Percentiles rank a stretch among this genome's conserved stretches.
Evolutionary conservation across 2,113 vertebrate species (phyloP).

Genomic region (Myotis lucifugus): DNA sequence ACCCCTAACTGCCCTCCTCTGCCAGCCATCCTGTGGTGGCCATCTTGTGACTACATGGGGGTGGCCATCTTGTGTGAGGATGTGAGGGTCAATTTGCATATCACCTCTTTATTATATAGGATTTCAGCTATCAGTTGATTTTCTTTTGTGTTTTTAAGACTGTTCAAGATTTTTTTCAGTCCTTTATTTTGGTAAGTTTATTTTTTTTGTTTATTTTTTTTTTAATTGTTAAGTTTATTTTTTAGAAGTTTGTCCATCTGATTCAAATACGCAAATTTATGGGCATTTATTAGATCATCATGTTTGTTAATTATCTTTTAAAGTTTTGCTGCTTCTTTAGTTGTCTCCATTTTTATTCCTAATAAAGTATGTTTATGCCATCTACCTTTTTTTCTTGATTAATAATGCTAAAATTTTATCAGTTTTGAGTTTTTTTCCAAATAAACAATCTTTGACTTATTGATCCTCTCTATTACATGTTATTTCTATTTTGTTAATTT

Average conservation of each 20-base stretch:
- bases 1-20: no score
- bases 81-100: no score
- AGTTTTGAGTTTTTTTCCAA: not conserved
- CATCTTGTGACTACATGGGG: no score
- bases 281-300: not conserved
- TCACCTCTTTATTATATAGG: no score
- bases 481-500: not conserved
- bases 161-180: not conserved
- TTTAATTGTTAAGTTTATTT: not conserved
- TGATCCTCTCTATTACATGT: not conserved
- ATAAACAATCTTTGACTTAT: not conserved
- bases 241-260: not conserved
- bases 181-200: not conserved
- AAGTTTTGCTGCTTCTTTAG: not conserved
- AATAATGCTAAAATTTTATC: not conserved
- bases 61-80: no score
- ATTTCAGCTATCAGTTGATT: not conserved
- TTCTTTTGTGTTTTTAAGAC: not conserved
- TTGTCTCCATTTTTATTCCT: not conserved
- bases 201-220: not conserved
- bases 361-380: not conserved
- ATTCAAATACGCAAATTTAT: not conserved
- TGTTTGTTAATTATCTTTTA: not conserved
- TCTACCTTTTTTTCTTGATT: not conserved
- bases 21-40: no score